Conservation (phyloP, 1,140 invertebrate genomes). For the Sarcophaga bullata region DNA sequence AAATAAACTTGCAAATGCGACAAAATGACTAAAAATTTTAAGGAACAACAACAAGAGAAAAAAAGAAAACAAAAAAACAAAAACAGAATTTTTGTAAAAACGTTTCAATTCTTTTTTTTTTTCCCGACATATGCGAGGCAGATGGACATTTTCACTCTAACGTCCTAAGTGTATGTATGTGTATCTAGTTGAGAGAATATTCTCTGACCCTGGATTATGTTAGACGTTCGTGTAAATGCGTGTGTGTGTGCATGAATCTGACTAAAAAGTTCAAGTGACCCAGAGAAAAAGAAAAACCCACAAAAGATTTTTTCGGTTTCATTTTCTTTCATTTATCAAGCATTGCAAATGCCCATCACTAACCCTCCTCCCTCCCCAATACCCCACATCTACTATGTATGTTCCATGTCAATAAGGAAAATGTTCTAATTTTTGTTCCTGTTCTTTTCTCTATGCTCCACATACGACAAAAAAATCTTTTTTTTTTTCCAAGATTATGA, state of each 20-base stretch:
- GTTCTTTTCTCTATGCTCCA: constrained; percentile 21
- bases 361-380: not conserved
- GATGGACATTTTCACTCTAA: too few relatives aligned
- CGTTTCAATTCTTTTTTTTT: too few relatives aligned
- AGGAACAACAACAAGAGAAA: not conserved
- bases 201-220: not conserved
- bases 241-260: not conserved
- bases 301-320: not conserved
- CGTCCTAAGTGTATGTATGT: too few relatives aligned
- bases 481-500: constrained; percentile 52
- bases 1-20: not conserved
- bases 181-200: too few relatives aligned
- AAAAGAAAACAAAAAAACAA: not conserved
- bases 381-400: not conserved
- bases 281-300: not conserved
- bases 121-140: too few relatives aligned
- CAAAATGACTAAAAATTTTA: not conserved
- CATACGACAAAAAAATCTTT: not conserved
- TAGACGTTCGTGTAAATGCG: not conserved
- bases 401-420: not conserved
- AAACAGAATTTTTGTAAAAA: too few relatives aligned
- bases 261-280: constrained; percentile 26
- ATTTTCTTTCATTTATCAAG: not conserved
- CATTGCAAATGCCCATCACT: too few relatives aligned
- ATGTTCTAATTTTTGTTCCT: constrained; percentile 8